Evolutionary conservation across 2,888 invertebrate species (phyloP).

Genomic region (Blera fallax): DNA sequence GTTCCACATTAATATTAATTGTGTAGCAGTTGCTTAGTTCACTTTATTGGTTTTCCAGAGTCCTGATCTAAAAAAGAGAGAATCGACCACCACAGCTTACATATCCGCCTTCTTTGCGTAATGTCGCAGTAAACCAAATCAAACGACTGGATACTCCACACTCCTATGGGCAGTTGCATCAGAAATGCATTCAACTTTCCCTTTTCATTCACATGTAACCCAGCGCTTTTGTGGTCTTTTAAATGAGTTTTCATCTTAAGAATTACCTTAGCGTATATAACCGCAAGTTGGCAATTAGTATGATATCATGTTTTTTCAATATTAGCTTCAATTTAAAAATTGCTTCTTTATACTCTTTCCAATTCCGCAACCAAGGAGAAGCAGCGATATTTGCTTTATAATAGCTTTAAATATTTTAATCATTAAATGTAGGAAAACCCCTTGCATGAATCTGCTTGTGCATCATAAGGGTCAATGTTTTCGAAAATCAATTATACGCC

Average conservation of each 20-base stretch:
- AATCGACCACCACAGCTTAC: too few relatives aligned
- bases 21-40: too few relatives aligned
- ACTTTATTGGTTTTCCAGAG: too few relatives aligned
- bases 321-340: conserved; percentile 20
- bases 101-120: not conserved
- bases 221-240: conserved; percentile 12
- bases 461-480: conserved; percentile 7
- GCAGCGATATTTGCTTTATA: not conserved
- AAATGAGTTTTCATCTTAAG: not conserved
- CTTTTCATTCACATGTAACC: conserved; percentile 14
- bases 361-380: not conserved
- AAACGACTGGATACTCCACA: too few relatives aligned
- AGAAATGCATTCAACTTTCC: conserved; percentile 24
- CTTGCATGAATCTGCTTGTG: not conserved
- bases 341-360: not conserved
- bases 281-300: conserved; percentile 28
- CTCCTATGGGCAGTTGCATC: not conserved
- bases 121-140: not conserved
- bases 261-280: conserved; percentile 8
- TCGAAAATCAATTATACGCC: conserved; percentile 24
- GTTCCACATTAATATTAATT: too few relatives aligned
- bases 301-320: not conserved
- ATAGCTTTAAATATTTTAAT: not conserved
- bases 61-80: too few relatives aligned
- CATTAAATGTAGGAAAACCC: conserved; percentile 1